Conservation (phyloP, 2,888 invertebrate genomes). For the Perithous albicinctus region DNA sequence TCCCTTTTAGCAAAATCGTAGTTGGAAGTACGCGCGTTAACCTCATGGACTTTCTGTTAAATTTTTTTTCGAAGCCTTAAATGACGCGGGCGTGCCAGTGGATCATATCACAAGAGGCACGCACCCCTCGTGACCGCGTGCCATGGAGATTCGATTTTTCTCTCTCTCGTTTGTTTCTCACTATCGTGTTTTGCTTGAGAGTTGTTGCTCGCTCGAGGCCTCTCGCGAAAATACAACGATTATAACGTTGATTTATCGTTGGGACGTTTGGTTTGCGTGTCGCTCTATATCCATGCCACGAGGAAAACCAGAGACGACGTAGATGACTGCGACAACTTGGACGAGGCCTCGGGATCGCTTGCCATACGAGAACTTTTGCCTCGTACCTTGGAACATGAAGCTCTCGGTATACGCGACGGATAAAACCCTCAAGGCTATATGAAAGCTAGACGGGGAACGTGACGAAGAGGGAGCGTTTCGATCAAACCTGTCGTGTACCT, state of each 20-base stretch:
- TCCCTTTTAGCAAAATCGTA: neutral
- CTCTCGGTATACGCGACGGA: constrained; percentile 41
- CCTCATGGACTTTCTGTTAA: neutral
- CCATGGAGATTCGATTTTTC: constrained; percentile 12
- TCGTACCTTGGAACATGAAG: constrained; percentile 75
- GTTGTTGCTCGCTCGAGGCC: constrained; percentile 36
- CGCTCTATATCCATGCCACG: constrained; percentile 64
- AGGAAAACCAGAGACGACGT: constrained; percentile 35
- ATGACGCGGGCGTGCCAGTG: neutral
- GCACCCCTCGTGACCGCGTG: constrained; percentile 20
- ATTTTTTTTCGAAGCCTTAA: constrained; percentile 4
- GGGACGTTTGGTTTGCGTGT: constrained; percentile 69
- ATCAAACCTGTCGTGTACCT: constrained; percentile 57
- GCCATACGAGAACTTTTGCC: constrained; percentile 73
- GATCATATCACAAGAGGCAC: constrained; percentile 44
- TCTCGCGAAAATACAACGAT: constrained; percentile 74
- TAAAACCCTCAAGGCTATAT: constrained; percentile 63
- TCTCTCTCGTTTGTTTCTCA: neutral
- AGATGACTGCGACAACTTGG: constrained; percentile 68
- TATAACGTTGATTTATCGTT: constrained; percentile 73
- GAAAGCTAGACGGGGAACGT: neutral
- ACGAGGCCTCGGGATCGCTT: constrained; percentile 57
- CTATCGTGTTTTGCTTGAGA: constrained; percentile 25
- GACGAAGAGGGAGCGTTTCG: constrained; percentile 31
- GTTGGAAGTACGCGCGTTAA: constrained; percentile 1